Evolutionary conservation across 2,888 invertebrate species (phyloP), one percentile per base, ranked within the genome.

Genomic region (Pasiphila rectangulata): DNA sequence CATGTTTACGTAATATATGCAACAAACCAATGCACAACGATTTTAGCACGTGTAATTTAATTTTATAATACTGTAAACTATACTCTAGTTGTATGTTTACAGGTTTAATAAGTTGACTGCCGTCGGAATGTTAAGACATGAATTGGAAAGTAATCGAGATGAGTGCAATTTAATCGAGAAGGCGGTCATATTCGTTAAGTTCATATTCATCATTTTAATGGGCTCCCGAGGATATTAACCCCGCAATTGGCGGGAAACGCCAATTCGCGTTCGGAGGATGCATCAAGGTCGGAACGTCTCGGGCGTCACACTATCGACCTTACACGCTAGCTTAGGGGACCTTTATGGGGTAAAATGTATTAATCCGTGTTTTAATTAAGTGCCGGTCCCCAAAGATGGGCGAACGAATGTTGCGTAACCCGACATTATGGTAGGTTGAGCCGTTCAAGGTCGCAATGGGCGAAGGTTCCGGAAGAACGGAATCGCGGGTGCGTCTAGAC

Each of bases 401-500:
- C 60, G 56, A 64, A 61, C 57, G 64, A 67, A 68, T 65, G 72
- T 82, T 79, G 74, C 77, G 79, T 73, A 78, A 79, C 77, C 70
- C 72, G 76, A 79, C 79, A 79, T 86, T 86, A 86, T 75, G 81
- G 79, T 83, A 85, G 86, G 87, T 86, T 84, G 83, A 74, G 72
- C 73, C 80, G 83, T 87, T 88, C 87, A 88, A 88, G 87, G 87
- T 88, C 87, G 82, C 74, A 59, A 67, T 75, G 75, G 75, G 72
- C 81, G 76, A 83, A 83, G 86, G 87, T 85, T 84, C 86, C 87
- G 87, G 86, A 86, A 87, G 79, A 82, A 70, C 76, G 64, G 75
- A 72, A 78, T 72, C 71, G 73, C 79, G 81, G 79, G 83, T 79
- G 81, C 83, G 88, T 86, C 86, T 88, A 88, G 87, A 86, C 88